Percentiles rank a stretch among this genome's conserved stretches.
These are phyloP conservation scores for Campylomormyrus numenius DNA, from an alignment of 2,113 vertebrate species.

Conservation along the genomic window DNA sequence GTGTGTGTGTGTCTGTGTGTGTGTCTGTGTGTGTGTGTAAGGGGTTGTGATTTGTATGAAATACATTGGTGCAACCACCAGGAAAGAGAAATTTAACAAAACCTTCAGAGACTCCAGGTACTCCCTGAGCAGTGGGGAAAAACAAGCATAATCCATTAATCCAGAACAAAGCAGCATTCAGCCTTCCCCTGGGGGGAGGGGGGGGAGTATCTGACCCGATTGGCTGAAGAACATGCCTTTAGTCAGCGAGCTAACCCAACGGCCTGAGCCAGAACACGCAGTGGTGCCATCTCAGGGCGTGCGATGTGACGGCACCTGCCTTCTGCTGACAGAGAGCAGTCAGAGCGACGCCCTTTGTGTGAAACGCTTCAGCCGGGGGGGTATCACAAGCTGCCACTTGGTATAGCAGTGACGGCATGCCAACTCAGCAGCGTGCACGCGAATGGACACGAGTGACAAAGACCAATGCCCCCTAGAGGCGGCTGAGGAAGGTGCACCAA, in stretches of 20 bases:
- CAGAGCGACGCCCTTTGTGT: neutral
- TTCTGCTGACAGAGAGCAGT: neutral
- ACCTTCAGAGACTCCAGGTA: neutral
- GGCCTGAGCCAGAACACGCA: neutral
- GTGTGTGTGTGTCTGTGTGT: neutral
- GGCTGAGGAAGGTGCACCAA: neutral
- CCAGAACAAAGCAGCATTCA: neutral
- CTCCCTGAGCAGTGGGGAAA: neutral
- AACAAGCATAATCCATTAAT: conserved; percentile 10
- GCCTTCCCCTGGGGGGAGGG: neutral
- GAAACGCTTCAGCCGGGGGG: neutral
- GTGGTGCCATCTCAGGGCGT: neutral
- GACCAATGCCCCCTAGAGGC: neutral
- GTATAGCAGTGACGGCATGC: neutral
- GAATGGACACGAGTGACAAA: neutral
- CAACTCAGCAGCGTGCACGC: neutral
- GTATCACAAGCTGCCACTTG: neutral
- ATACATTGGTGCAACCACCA: neutral
- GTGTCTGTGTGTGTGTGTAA: neutral
- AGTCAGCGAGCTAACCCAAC: neutral
- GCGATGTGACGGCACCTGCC: neutral
- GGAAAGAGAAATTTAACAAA: neutral
- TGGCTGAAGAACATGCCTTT: neutral
- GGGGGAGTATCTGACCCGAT: neutral
- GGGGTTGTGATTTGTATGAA: neutral